phyloP scores from a whole-genome alignment of 2,797 vertebrate genomes.

The Helicolenus hilgendorfi region DNA sequence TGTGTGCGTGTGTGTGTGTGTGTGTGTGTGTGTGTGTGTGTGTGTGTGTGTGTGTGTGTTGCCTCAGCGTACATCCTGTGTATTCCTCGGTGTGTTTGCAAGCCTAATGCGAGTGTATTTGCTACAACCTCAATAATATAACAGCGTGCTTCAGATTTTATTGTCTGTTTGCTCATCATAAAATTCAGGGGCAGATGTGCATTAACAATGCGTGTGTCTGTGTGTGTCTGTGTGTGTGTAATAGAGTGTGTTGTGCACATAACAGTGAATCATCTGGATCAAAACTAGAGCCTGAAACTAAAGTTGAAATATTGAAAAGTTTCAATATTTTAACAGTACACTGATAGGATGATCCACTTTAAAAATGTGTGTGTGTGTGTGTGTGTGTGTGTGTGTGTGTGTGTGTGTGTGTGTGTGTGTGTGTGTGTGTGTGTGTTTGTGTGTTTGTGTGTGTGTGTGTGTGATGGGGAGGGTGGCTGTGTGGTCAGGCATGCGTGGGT shows the following conservation, averaged over 20 bases:
- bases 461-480: not conserved
- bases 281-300: not conserved
- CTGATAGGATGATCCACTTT: not conserved
- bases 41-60: slow-evolving; percentile 48
- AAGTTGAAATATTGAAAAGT: not conserved
- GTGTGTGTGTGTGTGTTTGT: not conserved
- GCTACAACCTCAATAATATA: slow-evolving; percentile 28
- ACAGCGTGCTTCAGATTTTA: slow-evolving; percentile 45
- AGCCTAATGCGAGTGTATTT: slow-evolving; percentile 24
- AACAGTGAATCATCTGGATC: not conserved
- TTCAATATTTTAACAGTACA: not conserved
- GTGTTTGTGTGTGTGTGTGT: not conserved
- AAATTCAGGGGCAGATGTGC: slow-evolving; percentile 20
- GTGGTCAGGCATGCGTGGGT: slow-evolving; percentile 17
- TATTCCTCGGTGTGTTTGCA: slow-evolving; percentile 40
- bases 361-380: not conserved
- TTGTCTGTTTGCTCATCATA: slow-evolving; percentile 67
- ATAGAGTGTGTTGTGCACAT: not conserved
- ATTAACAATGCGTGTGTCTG: not conserved
- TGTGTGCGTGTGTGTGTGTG: slow-evolving; percentile 48
- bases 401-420: not conserved
- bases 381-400: not conserved
- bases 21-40: slow-evolving; percentile 51
- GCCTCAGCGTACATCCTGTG: slow-evolving; percentile 41
- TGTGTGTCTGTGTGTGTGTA: not conserved